phyloP scores from a whole-genome alignment of 2,113 vertebrate species.

The Cheilinus undulatus region DNA sequence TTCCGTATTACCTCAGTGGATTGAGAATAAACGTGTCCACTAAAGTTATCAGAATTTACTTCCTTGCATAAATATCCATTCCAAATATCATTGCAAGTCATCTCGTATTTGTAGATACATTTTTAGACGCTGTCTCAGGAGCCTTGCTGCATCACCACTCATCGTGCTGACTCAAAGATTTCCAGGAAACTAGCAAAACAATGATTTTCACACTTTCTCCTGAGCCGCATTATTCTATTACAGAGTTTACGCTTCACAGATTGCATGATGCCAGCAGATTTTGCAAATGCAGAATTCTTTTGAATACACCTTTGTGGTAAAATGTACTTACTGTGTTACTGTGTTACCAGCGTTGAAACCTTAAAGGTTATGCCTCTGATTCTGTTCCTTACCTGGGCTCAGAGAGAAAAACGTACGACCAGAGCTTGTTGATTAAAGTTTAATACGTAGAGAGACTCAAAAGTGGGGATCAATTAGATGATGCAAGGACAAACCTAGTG shows the following conservation, averaged over 20 bases:
- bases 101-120: too few relatives aligned
- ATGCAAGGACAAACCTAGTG: slow-evolving; percentile 40
- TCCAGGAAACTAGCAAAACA: slow-evolving; percentile 3
- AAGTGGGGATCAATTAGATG: slow-evolving; percentile 42
- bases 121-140: too few relatives aligned
- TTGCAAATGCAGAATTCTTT: background rate
- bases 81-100: too few relatives aligned
- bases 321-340: too few relatives aligned
- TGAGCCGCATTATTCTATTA: background rate
- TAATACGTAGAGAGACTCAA: slow-evolving; percentile 28
- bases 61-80: too few relatives aligned
- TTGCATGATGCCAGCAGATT: background rate
- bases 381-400: slow-evolving; percentile 19
- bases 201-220: slow-evolving; percentile 3
- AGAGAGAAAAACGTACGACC: slow-evolving; percentile 39
- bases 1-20: too few relatives aligned
- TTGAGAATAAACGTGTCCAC: too few relatives aligned
- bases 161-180: background rate
- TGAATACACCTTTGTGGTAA: background rate
- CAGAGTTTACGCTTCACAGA: background rate
- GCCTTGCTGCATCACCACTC: too few relatives aligned
- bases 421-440: slow-evolving; percentile 20
- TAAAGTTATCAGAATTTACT: too few relatives aligned
- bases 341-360: too few relatives aligned
- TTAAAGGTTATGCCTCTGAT: slow-evolving; percentile 5